These are phyloP conservation scores for Scomber scombrus DNA, from an alignment of 2,113 vertebrate species.

Conservation along the genomic window DNA sequence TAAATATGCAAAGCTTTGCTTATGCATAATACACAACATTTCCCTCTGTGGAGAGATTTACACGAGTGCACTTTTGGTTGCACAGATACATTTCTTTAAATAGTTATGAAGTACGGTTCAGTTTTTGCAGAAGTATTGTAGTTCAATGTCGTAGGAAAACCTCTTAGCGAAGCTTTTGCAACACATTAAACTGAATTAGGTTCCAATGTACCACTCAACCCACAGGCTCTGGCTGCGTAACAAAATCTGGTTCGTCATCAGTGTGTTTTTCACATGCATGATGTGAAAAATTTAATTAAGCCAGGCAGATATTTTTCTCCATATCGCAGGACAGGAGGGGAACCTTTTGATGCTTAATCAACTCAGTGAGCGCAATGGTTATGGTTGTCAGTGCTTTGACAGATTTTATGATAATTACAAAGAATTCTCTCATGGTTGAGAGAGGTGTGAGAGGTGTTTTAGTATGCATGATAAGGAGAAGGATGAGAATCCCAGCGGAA, in stretches of 20 bases:
- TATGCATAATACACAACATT: slow-evolving; percentile 36
- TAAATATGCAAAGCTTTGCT: slow-evolving; percentile 19
- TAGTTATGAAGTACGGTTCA: no score
- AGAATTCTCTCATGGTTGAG: neutral
- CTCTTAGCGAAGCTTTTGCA: neutral
- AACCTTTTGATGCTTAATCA: no score
- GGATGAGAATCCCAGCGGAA: neutral
- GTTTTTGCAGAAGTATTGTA: neutral
- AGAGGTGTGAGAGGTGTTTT: no score
- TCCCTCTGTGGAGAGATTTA: slow-evolving; percentile 1
- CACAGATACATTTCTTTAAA: neutral
- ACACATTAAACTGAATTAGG: neutral
- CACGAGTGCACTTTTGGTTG: neutral
- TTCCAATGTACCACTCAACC: neutral
- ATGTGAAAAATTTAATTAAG: no score
- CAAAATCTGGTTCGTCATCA: no score
- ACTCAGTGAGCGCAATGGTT: neutral
- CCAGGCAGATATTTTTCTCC: no score
- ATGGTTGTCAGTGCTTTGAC: neutral
- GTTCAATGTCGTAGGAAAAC: neutral
- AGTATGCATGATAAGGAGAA: neutral
- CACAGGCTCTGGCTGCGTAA: no score
- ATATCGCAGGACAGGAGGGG: no score
- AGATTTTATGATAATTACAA: slow-evolving; percentile 27
- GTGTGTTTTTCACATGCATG: no score